Evolutionary conservation across 1,140 invertebrate genomes (phyloP).

Genomic region (Dreissena rostriformis): DNA sequence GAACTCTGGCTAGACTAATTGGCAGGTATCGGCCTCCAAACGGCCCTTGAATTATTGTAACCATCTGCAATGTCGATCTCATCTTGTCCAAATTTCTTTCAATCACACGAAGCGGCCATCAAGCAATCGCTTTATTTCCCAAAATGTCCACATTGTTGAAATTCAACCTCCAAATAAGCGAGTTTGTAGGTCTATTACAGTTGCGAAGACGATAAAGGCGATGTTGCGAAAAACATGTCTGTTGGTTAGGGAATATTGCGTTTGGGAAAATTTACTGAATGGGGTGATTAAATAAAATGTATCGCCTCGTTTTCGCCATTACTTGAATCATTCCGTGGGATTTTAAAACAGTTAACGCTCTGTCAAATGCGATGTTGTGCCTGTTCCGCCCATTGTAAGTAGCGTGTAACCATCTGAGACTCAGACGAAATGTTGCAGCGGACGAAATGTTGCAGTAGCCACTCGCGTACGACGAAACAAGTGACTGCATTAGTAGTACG

Average conservation of each 20-base stretch:
- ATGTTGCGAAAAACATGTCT: conserved; percentile 10
- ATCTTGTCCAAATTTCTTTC: conserved; percentile 32
- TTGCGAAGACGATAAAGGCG: conserved; percentile 17
- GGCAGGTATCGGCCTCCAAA: conserved; percentile 35
- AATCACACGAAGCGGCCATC: conserved; percentile 42
- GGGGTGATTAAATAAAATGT: conserved; percentile 36
- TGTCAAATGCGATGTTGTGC: too few species aligned
- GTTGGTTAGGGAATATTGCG: not conserved
- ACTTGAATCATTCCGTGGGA: conserved; percentile 31
- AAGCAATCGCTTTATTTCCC: conserved; percentile 23
- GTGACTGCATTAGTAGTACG: too few species aligned
- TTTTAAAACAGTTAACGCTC: not conserved
- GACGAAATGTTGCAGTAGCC: too few species aligned
- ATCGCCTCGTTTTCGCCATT: not conserved
- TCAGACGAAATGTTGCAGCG: too few species aligned
- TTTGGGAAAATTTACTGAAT: conserved; percentile 30
- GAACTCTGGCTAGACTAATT: conserved; percentile 34
- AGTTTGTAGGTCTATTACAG: conserved; percentile 48
- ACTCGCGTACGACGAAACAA: too few species aligned
- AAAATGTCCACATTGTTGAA: conserved; percentile 29
- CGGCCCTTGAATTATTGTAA: conserved; percentile 17
- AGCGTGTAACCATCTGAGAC: too few species aligned
- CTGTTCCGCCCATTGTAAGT: too few species aligned
- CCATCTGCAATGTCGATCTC: conserved; percentile 38
- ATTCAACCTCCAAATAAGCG: conserved; percentile 19